Percentiles rank a stretch among this genome's conserved stretches.
phyloP scores from a whole-genome alignment of 2,888 invertebrate genomes.

The Gymnocheta viridis region DNA sequence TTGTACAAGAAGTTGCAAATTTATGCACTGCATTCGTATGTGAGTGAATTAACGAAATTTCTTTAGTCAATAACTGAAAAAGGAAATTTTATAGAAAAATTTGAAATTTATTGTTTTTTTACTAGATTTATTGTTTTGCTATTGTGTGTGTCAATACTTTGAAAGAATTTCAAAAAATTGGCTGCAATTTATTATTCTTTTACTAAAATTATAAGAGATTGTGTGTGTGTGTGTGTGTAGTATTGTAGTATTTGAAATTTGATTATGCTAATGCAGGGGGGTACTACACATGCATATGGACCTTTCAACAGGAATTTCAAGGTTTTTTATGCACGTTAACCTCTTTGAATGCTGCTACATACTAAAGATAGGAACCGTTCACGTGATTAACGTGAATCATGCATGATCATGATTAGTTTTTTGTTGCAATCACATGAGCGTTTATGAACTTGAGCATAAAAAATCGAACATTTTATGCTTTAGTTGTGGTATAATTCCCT shows the following conservation, averaged over 20 bases:
- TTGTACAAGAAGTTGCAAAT: constrained; percentile 31
- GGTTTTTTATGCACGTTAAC: too few relatives aligned
- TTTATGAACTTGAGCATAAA: too few relatives aligned
- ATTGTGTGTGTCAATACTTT: not conserved
- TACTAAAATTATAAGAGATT: not conserved
- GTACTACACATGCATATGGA: too few relatives aligned
- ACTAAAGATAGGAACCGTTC: too few relatives aligned
- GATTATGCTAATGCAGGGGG: constrained; percentile 16
- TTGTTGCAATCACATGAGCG: too few relatives aligned
- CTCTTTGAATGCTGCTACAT: too few relatives aligned
- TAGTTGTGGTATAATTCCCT: too few relatives aligned
- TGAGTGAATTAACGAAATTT: constrained; percentile 4
- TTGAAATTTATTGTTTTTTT: not conserved
- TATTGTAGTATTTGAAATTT: not conserved
- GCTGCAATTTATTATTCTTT: not conserved
- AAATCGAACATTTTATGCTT: too few relatives aligned
- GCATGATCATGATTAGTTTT: too few relatives aligned
- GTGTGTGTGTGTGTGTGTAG: not conserved
- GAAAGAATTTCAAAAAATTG: not conserved
- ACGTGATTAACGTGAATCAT: too few relatives aligned
- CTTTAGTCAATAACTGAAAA: constrained; percentile 19
- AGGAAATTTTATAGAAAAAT: constrained; percentile 6
- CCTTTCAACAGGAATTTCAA: too few relatives aligned
- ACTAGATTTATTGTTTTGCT: not conserved
- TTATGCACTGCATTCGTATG: constrained; percentile 33